Conservation (phyloP, 2,888 invertebrate genomes). For the Panopea generosa region DNA sequence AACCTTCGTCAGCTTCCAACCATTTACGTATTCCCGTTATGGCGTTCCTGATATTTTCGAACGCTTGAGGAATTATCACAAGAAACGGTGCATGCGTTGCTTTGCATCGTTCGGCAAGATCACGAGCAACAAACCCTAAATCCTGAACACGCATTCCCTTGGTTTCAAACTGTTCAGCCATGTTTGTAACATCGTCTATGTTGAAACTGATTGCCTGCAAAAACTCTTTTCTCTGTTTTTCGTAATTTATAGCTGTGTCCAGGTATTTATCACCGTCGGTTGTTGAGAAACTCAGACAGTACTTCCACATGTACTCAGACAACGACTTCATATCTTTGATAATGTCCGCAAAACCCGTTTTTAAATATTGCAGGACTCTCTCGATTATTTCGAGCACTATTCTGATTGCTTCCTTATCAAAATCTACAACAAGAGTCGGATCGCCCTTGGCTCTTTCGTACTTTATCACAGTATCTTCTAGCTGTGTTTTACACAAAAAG, state of each 20-base stretch:
- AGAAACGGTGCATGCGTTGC: conserved; percentile 76
- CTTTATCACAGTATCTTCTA: conserved; percentile 65
- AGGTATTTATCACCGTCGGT: conserved; percentile 72
- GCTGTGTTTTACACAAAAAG: conserved; percentile 64
- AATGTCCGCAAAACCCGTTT: conserved; percentile 71
- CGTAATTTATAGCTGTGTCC: conserved; percentile 79
- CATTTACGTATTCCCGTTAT: conserved; percentile 71
- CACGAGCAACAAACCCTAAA: conserved; percentile 73
- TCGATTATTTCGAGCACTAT: conserved; percentile 62
- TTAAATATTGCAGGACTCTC: conserved; percentile 63
- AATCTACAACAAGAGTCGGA: conserved; percentile 63
- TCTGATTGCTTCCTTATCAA: conserved; percentile 61
- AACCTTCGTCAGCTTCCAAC: conserved; percentile 77
- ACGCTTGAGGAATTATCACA: conserved; percentile 76
- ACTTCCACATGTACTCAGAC: conserved; percentile 73
- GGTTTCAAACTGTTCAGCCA: conserved; percentile 76
- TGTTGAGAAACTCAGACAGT: conserved; percentile 76
- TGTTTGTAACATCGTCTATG: conserved; percentile 70
- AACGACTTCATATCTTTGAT: conserved; percentile 68
- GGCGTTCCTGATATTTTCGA: conserved; percentile 76
- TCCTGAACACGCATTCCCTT: conserved; percentile 70
- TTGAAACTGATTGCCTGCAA: conserved; percentile 68
- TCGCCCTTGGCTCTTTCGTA: conserved; percentile 63
- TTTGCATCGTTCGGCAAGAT: conserved; percentile 71
- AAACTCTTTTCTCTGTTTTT: conserved; percentile 75